Percentiles rank a stretch among this genome's conserved stretches.
Conservation (phyloP, 2,113 vertebrate genomes). For the Verasper variegatus region DNA sequence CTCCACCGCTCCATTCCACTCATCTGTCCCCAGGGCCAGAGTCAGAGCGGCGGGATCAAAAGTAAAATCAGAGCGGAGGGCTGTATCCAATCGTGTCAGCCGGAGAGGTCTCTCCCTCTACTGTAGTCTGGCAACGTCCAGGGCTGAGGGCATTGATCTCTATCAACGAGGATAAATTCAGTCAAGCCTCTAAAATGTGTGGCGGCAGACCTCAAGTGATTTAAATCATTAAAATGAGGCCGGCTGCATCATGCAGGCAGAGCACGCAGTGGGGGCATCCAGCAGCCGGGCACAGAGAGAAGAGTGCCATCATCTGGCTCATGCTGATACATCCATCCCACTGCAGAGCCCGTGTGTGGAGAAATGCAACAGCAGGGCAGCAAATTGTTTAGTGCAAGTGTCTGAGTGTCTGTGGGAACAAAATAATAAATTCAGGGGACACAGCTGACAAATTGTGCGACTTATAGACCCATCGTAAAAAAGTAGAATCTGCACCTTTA, state of each 20-base stretch:
- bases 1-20: conserved; percentile 59
- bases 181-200: conserved; percentile 77
- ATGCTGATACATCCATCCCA: conserved; percentile 55
- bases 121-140: conserved; percentile 74
- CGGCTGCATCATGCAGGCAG: conserved; percentile 69
- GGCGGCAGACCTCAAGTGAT: conserved; percentile 72
- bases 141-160: conserved; percentile 77
- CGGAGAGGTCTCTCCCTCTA: conserved; percentile 68
- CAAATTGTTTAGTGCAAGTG: conserved; percentile 22
- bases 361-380: conserved; percentile 47
- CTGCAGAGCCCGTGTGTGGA: conserved; percentile 35
- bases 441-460: neutral
- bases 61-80: conserved; percentile 75
- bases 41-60: conserved; percentile 73
- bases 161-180: conserved; percentile 79
- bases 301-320: conserved; percentile 81
- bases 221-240: conserved; percentile 80
- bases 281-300: conserved; percentile 72
- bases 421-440: conserved; percentile 1
- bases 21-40: conserved; percentile 74
- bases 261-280: conserved; percentile 51
- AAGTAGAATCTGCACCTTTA: conserved; percentile 9
- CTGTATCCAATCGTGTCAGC: conserved; percentile 77
- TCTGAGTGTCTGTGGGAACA: conserved; percentile 8
- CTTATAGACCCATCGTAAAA: neutral